Conservation (phyloP, 2,797 vertebrate species). For the Halcyon chelicuti region DNA sequence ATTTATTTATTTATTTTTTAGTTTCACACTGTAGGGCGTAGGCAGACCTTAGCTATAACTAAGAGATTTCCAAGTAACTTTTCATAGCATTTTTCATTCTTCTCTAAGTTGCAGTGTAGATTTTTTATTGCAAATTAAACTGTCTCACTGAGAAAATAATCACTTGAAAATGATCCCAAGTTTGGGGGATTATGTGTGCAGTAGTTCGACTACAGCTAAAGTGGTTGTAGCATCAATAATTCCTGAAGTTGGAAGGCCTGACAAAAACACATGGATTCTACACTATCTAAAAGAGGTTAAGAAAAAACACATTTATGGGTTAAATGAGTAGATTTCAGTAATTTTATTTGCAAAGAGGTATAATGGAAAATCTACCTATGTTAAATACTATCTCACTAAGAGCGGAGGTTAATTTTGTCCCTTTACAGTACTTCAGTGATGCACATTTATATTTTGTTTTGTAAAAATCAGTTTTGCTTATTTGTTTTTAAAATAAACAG, state of each 20-base stretch:
- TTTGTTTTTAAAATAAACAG: not conserved
- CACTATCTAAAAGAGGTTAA: not conserved
- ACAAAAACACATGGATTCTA: not conserved
- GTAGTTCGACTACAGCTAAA: not conserved
- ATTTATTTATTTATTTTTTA: not conserved
- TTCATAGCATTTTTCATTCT: not conserved
- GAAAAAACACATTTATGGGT: not conserved
- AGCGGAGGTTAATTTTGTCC: not conserved
- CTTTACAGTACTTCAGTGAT: not conserved
- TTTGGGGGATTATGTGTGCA: not conserved
- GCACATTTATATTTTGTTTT: not conserved
- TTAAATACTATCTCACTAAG: not conserved
- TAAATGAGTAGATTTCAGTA: not conserved
- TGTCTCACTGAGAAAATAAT: not conserved
- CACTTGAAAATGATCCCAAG: not conserved
- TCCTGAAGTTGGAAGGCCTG: not conserved
- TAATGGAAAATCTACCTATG: not conserved
- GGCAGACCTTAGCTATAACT: not conserved
- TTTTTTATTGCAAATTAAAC: not conserved
- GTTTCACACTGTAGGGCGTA: not conserved
- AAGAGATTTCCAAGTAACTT: not conserved
- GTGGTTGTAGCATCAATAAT: not conserved
- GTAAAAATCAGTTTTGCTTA: rapidly evolving
- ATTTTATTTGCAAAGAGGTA: not conserved
- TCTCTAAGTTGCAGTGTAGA: not conserved